These are phyloP conservation scores for Centruroides sculpturatus DNA, from an alignment of 1,140 invertebrate species.

Conservation along the genomic window DNA sequence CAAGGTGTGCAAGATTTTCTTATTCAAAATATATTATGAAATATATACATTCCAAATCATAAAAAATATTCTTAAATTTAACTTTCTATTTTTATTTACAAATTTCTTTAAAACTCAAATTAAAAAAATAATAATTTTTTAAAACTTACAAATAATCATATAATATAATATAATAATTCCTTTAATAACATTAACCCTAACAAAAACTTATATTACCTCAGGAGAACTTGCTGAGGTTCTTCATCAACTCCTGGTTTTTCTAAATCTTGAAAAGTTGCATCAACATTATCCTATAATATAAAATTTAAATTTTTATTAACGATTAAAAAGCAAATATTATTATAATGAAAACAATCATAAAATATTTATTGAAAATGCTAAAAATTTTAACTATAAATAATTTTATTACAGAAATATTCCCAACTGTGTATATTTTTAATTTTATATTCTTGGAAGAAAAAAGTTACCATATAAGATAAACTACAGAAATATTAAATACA, in stretches of 20 bases:
- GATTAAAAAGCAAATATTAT: too few relatives aligned
- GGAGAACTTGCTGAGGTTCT: conserved; percentile 85
- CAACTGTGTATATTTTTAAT: too few relatives aligned
- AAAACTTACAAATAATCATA: not conserved
- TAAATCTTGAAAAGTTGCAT: conserved; percentile 93
- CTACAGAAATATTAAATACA: too few relatives aligned
- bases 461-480: too few relatives aligned
- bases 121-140: not conserved
- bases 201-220: conserved; percentile 40
- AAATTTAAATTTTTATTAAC: not conserved
- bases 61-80: not conserved
- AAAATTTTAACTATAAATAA: too few relatives aligned
- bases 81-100: not conserved
- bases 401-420: too few relatives aligned
- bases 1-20: too few relatives aligned
- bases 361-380: too few relatives aligned
- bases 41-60: not conserved
- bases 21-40: too few relatives aligned
- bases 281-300: conserved; percentile 60
- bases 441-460: too few relatives aligned
- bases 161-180: not conserved
- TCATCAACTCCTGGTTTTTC: conserved; percentile 96
- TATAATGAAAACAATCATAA: too few relatives aligned
- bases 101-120: not conserved
- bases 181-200: not conserved